Base-by-base conservation (phyloP, 2,888 invertebrate species). In the Torymus aiolomorphi region DNA sequence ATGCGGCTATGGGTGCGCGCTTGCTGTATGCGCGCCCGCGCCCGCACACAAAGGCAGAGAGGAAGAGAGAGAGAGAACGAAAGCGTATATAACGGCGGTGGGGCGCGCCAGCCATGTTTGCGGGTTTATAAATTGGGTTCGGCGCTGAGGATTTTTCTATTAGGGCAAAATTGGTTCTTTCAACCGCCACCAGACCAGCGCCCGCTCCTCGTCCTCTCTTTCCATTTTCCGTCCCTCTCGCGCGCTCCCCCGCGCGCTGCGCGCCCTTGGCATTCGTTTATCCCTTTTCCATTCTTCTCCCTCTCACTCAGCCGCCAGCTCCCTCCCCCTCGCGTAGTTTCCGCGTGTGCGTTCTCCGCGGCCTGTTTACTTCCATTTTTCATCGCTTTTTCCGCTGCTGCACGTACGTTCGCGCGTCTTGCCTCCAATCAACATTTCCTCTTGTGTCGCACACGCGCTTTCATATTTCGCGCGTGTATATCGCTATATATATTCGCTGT, bases 81-180 rank as follows among this genome's bases (percentile, higher is more conserved):
- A 42, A 42, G 42, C 42, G 42, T 42, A 42, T 42, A 42, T 42
- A 42, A 1, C 42, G 42, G 42, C 42, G 42, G 42, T 42, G 42
- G 42, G 42, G 8, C 83, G 84, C 87, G 85, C 84, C 88, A 88
- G 89, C 90, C 90, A 90, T 89, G 89, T 90, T 90, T 89, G 90
- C 90, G 90, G 89, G 88, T 88, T 89, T 89, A 90, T 89, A 90
- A 90, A 90, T 90, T 90, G 89, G 89, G 88, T 90, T 89, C 89
- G 86, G 88, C 87, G 88, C 88, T 88, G 89, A 89, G 89, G 90
- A 90, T 90, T 90, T 90, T 90, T 90, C 90, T 90, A 90, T 90
- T 90, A 90, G 89, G 88, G 86, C 86, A 89, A 89, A 90, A 90
- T 90, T 90, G 90, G 89, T 90, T 90, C 90, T 90, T 90, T 90